Evolutionary conservation across 2,888 invertebrate genomes (phyloP).

Genomic region (Tinea semifulvella): DNA sequence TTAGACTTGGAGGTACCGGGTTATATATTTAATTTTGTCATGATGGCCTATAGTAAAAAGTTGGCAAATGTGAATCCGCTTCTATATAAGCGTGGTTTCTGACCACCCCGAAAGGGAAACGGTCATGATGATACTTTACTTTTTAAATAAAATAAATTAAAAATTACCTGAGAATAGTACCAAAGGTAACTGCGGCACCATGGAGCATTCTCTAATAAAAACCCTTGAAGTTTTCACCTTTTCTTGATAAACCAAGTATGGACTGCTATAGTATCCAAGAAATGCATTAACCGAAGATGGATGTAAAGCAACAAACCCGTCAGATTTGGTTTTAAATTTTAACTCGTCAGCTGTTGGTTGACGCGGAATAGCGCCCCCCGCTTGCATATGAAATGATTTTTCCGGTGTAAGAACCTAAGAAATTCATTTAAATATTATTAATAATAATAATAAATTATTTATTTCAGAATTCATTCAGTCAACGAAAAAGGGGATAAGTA

Average conservation of each 20-base stretch:
- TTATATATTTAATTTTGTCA: no score
- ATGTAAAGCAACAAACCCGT: constrained; percentile 78
- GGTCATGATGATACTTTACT: no score
- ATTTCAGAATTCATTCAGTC: no score
- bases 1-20: no score
- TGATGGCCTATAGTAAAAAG: no score
- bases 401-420: constrained; percentile 76
- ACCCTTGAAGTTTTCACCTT: constrained; percentile 83
- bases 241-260: constrained; percentile 84
- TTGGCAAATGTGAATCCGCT: no score
- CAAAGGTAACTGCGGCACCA: constrained; percentile 79
- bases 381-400: constrained; percentile 77
- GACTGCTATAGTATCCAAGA: constrained; percentile 73
- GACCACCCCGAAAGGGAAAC: no score
- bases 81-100: no score
- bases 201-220: constrained; percentile 82
- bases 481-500: no score
- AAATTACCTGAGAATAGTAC: constrained; percentile 69
- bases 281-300: constrained; percentile 80
- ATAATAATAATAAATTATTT: no score
- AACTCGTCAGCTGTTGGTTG: constrained; percentile 76
- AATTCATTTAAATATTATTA: no score
- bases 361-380: constrained; percentile 77
- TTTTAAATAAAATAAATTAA: no score
- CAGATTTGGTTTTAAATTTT: constrained; percentile 76